phyloP scores from a whole-genome alignment of 2,113 vertebrate genomes.

The Eubucco bourcierii region DNA sequence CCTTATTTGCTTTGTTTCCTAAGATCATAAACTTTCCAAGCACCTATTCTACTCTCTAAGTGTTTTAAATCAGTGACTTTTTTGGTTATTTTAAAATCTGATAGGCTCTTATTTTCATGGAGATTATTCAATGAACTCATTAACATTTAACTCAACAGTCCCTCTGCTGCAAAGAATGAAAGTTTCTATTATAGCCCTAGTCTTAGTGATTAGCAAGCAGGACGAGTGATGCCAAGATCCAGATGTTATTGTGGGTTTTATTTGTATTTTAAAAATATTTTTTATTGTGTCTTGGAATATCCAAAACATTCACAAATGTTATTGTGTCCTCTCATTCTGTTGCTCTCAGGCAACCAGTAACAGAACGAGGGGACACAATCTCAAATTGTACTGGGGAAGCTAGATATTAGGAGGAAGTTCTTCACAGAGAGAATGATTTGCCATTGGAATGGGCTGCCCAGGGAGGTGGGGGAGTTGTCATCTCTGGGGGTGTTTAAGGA shows the following conservation, averaged over 20 bases:
- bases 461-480: too few species aligned
- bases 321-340: not conserved
- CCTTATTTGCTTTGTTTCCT: not conserved
- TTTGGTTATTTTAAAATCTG: constrained; percentile 7
- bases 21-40: not conserved
- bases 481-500: too few species aligned
- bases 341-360: too few species aligned
- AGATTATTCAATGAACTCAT: constrained; percentile 22
- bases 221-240: not conserved
- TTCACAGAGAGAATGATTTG: too few species aligned
- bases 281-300: not conserved
- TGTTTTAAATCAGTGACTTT: not conserved
- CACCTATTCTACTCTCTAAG: not conserved
- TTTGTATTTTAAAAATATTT: not conserved
- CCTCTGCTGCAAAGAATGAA: constrained; percentile 10
- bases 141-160: not conserved
- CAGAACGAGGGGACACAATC: too few species aligned
- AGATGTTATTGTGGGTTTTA: not conserved
- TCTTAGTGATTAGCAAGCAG: not conserved
- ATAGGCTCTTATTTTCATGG: not conserved
- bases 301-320: not conserved
- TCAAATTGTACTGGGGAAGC: too few species aligned
- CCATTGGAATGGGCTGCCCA: too few species aligned
- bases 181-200: not conserved
- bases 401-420: too few species aligned